Evolutionary conservation across 2,888 invertebrate species (phyloP).

Genomic region (Ptychoptera albimana): DNA sequence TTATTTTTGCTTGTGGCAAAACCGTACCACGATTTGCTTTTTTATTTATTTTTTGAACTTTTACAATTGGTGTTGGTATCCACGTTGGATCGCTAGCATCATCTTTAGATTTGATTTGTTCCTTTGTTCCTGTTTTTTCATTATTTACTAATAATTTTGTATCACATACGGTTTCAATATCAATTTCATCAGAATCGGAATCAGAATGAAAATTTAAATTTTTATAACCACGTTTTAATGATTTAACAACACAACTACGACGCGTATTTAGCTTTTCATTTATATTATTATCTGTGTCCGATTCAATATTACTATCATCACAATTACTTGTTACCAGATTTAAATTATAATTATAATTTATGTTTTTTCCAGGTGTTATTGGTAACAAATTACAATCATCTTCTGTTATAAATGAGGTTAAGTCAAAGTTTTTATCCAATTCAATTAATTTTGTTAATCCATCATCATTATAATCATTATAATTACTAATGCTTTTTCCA

Average conservation of each 20-base stretch:
- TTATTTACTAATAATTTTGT: neutral
- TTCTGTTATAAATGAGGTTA: constrained; percentile 28
- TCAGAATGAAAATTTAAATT: neutral
- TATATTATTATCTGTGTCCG: neutral
- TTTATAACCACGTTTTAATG: constrained; percentile 2
- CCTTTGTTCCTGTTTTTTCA: constrained; percentile 4
- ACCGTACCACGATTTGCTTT: neutral
- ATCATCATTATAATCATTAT: neutral
- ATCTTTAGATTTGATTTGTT: constrained; percentile 16
- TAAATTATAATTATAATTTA: neutral
- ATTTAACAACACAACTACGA: neutral
- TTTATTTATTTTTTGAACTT: neutral
- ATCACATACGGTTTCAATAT: constrained; percentile 26
- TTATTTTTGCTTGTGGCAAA: neutral
- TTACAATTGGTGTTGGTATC: constrained; percentile 16
- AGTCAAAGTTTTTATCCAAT: constrained; percentile 21
- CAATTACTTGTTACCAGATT: neutral
- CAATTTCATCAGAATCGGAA: constrained; percentile 26
- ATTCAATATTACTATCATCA: neutral
- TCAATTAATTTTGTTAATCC: constrained; percentile 1
- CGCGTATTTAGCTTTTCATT: neutral
- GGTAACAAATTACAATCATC: constrained; percentile 19
- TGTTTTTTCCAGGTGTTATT: neutral
- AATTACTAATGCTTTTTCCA: neutral
- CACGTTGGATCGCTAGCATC: constrained; percentile 27